Evolutionary conservation across 1,140 invertebrate genomes (phyloP), one percentile per base, ranked within the genome.

Genomic region (Arctopsyche grandis): DNA sequence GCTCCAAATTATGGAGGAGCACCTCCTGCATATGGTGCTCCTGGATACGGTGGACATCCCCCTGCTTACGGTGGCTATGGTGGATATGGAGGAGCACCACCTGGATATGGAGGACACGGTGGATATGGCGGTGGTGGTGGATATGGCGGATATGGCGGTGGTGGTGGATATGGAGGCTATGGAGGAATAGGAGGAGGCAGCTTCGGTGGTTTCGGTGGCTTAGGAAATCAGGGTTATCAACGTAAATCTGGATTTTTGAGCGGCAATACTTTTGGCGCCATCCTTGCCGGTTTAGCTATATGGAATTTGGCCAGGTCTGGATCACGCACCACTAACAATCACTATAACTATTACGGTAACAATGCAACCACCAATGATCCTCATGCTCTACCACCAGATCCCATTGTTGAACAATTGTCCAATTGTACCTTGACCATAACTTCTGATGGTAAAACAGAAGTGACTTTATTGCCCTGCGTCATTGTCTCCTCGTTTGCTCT

Each of bases 271-370:
- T 82, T 89, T 38, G 87, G 88, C 56, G 87, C 87, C 22, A 84
- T 89, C 60, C 81, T 89, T 71, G 88, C 88, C 69, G 88, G 88
- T 21, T 84, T 88, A 75, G 87, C 88, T 10, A 82, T 89, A 29
- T 89, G 87, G 87, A 89, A 89, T 83, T 84, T 88, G 79, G 88
- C 87, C 26, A 84, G 88, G 52, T 87, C 87, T 9, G 88, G 87
- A 56, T 84, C 44, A 9, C 77, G 22, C 0, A 82, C 79, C 3
- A 82, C 60, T 16, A 70, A 82, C 29, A 75, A 87, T 21, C 83
- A 83, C 71, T 84, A 83, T 71, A 86, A 87, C 78, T 87, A 86
- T 16, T 85, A 88, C 43, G 86, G 87, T 69, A 86, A 87, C 43
- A 84, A 85, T 83, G 85, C 86, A 9, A 85, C 87, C 78, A 86